Percentiles rank a stretch among this genome's conserved stretches.
phyloP scores from a whole-genome alignment of 2,888 invertebrate genomes.

The Megalurothrips usitatus region DNA sequence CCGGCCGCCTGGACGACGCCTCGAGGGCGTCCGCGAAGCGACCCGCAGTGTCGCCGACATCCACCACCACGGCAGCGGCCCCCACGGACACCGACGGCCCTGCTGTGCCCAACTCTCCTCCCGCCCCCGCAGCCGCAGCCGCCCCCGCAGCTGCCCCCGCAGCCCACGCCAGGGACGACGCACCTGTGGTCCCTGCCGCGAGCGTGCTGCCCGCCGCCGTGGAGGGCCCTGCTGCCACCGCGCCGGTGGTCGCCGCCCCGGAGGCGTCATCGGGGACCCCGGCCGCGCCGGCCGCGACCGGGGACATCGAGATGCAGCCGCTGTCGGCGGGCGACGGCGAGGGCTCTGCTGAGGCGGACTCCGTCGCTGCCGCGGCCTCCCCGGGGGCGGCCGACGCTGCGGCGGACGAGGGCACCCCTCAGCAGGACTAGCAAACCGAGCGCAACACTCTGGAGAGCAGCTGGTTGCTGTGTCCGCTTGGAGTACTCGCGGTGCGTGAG shows the following conservation, averaged over 20 bases:
- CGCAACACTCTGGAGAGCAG: too few species aligned
- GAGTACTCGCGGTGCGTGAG: too few species aligned
- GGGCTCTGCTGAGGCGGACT: too few species aligned
- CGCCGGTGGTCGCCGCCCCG: not conserved
- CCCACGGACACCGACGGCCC: not conserved
- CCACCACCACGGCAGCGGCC: not conserved
- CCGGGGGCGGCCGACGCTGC: too few species aligned
- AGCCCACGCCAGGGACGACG: not conserved
- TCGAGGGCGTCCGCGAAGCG: not conserved
- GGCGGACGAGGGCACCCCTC: too few species aligned
- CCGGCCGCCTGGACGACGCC: slow-evolving; percentile 11
- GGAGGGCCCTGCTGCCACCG: not conserved
- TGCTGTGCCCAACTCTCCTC: not conserved
- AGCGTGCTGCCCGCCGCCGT: not conserved
- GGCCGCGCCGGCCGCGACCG: not conserved
- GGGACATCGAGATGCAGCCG: too few species aligned
- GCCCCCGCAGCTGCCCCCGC: not conserved
- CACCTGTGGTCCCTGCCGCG: not conserved
- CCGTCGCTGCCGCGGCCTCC: too few species aligned
- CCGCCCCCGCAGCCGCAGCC: not conserved
- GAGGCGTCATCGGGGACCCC: not conserved
- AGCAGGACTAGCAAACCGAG: too few species aligned
- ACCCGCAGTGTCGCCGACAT: not conserved
- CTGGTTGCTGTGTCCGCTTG: too few species aligned
- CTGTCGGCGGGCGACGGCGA: not conserved